Evolutionary conservation across 2,113 vertebrate genomes (phyloP), one percentile per base, ranked within the genome.

Genomic region (Notothenia coriiceps): DNA sequence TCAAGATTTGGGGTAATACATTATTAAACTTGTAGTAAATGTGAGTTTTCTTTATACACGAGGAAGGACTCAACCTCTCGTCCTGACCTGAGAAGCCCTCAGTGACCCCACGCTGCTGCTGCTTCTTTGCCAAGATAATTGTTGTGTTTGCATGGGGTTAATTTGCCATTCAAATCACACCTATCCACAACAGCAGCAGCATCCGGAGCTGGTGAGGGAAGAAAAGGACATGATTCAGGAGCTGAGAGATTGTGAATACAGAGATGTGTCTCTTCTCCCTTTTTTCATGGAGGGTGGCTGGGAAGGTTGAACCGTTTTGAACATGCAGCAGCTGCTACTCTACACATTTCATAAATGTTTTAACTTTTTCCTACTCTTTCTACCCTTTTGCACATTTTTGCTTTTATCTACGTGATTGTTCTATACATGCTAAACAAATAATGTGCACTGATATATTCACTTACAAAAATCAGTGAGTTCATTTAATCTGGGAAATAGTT

Each of bases 131-230:
- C 52, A 13, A 82, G 70, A 11, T 50, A 55, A 78, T 83, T 59
- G 33, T 44, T 80, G 18, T 56, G 78, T 91, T 90, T 89, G 85
- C 88, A 90, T 89, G 62, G 20, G 13, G 33, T 29, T 64, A 20
- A 87, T 92, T 93, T 93, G 76, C 65, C 63, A 86, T 86, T 86
- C 91, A 93, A 93, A 93, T 91, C 87, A 75, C 78, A 85, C 66
- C 78, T 82, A 73, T 70, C 85, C 88, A 90, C 88, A 89, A 78
- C 82, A 88, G 57, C 82, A 83, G 50, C 80, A 70, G 72, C 77
- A 64, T 89, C 91, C 75, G 69, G 82, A 83, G 70, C 40, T 55
- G 52, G 14, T 51, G 22, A 65, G 52, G 68, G 52, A 74, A 22
- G 70, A 66, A 78, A 55, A 76, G 17, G 71, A 60, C 17, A 50